These are phyloP conservation scores for Procambarus virginalis DNA, from an alignment of 1,140 invertebrate species.

Conservation along the genomic window DNA sequence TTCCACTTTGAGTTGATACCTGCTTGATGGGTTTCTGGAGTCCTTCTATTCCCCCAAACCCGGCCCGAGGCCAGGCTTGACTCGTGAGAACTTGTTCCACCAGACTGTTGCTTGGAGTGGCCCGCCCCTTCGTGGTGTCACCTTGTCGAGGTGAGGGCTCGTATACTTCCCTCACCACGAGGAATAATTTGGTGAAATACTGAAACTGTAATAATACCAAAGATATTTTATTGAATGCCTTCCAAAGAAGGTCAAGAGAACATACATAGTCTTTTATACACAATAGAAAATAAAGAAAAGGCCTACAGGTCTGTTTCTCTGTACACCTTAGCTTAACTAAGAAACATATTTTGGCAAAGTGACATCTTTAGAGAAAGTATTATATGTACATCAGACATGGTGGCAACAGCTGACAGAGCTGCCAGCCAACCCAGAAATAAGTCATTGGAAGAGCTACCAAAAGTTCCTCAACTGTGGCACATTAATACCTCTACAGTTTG, in stretches of 20 bases:
- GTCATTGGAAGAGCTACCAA: not conserved
- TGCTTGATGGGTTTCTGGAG: too few relatives aligned
- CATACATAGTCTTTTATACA: slow-evolving; percentile 14
- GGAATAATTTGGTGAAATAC: not conserved
- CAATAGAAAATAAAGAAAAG: not conserved
- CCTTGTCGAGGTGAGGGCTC: too few relatives aligned
- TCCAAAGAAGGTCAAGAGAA: slow-evolving; percentile 1
- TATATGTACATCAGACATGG: not conserved
- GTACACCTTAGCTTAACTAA: slow-evolving; percentile 26
- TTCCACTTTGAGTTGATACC: too few relatives aligned
- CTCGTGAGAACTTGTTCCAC: too few relatives aligned
- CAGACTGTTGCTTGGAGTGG: too few relatives aligned
- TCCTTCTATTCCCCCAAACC: too few relatives aligned
- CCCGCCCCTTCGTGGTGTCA: too few relatives aligned
- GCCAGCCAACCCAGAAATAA: not conserved
- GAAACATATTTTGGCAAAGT: not conserved
- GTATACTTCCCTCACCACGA: too few relatives aligned
- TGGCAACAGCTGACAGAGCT: not conserved
- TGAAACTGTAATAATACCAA: slow-evolving; percentile 8
- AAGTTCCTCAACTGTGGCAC: not conserved
- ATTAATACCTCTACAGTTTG: not conserved
- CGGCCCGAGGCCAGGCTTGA: too few relatives aligned
- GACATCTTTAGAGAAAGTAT: not conserved
- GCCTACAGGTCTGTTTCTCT: not conserved
- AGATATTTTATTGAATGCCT: slow-evolving; percentile 41